These are phyloP conservation scores for Hemicrepidius hirtus DNA, from an alignment of 2,888 invertebrate genomes.

Conservation along the genomic window DNA sequence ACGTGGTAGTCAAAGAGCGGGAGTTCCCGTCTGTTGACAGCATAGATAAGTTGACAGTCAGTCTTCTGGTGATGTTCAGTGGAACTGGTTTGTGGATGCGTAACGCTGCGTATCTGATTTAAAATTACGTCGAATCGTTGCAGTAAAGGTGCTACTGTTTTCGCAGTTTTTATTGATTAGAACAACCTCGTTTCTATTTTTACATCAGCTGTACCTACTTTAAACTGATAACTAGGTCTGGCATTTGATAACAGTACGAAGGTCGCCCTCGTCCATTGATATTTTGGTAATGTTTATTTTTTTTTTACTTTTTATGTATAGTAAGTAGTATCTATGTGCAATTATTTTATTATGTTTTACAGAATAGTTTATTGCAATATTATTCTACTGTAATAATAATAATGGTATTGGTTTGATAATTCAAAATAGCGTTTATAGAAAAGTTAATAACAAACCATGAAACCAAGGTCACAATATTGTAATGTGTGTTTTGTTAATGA, in stretches of 20 bases:
- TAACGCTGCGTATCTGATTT: not conserved
- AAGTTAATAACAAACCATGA: too few relatives aligned
- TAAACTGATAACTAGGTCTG: not conserved
- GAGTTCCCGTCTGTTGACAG: conserved; percentile 9
- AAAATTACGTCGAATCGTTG: not conserved
- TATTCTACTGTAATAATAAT: not conserved
- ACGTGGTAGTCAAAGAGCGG: conserved; percentile 27
- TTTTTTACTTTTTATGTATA: not conserved
- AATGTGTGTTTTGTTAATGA: too few relatives aligned
- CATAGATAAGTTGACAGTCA: conserved; percentile 3
- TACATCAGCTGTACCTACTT: not conserved
- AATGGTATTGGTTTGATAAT: too few relatives aligned
- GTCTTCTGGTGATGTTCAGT: not conserved
- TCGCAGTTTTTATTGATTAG: conserved; percentile 8
- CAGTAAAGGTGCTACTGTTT: not conserved
- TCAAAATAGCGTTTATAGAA: too few relatives aligned
- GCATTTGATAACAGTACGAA: conserved; percentile 4
- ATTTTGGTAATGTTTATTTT: conserved; percentile 13
- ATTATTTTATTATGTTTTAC: too few relatives aligned
- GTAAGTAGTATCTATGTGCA: too few relatives aligned
- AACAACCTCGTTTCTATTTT: not conserved
- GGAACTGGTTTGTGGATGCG: not conserved
- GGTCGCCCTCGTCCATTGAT: conserved; percentile 7
- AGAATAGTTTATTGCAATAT: too few relatives aligned
- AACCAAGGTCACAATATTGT: too few relatives aligned